Percentiles rank a stretch among this genome's conserved stretches.
phyloP scores from a whole-genome alignment of 2,797 vertebrate genomes.

The Meda fulgida region DNA sequence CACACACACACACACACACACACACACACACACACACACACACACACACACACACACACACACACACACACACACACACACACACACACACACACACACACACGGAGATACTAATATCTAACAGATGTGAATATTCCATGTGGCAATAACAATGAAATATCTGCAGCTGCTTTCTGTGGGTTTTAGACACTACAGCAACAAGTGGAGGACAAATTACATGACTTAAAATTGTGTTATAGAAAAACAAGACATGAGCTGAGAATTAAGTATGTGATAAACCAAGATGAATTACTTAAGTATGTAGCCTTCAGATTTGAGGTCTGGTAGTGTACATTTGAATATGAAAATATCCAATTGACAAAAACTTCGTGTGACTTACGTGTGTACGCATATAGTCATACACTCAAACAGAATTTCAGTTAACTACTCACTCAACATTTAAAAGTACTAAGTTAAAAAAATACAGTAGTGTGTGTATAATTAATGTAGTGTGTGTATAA shows the following conservation, averaged over 20 bases:
- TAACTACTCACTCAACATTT: not conserved
- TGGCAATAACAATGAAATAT: constrained; percentile 17
- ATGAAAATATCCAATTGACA: not conserved
- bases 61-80: constrained; percentile 1
- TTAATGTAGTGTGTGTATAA: not conserved
- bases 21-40: constrained; percentile 35
- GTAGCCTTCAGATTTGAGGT: not conserved
- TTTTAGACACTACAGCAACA: not conserved
- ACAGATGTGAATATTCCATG: constrained; percentile 50
- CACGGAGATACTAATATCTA: constrained; percentile 38
- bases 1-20: not conserved
- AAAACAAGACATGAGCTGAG: not conserved
- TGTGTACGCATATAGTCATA: not conserved
- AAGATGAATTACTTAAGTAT: not conserved
- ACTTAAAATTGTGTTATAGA: not conserved
- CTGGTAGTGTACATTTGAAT: not conserved
- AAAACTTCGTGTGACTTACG: not conserved
- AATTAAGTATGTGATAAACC: not conserved
- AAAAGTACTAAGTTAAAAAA: not conserved
- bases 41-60: too few relatives aligned
- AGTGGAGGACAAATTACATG: not conserved
- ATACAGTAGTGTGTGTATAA: not conserved
- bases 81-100: not conserved
- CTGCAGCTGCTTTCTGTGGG: constrained; percentile 24
- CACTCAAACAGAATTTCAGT: not conserved